Conservation (phyloP, 1,140 invertebrate species). For the Oryctes rhinoceros region DNA sequence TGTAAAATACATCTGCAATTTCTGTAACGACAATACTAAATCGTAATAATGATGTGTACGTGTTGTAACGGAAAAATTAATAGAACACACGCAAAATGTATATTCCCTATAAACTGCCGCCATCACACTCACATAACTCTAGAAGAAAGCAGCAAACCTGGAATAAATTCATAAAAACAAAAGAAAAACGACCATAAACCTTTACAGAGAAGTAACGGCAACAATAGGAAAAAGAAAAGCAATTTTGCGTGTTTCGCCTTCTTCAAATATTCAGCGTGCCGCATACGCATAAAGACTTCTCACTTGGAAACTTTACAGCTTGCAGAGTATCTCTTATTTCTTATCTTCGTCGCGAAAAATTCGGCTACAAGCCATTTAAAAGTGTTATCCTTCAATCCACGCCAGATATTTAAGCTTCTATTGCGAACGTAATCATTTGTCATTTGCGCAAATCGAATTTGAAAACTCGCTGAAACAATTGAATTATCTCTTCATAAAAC, state of each 20-base stretch:
- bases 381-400: not conserved
- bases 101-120: too few species aligned
- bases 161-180: constrained; percentile 30
- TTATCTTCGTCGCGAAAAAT: not conserved
- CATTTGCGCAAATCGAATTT: constrained; percentile 22
- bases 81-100: too few species aligned
- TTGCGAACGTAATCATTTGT: constrained; percentile 7
- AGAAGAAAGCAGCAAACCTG: not conserved
- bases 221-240: constrained; percentile 24
- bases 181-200: constrained; percentile 13
- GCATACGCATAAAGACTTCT: constrained; percentile 34
- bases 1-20: too few species aligned
- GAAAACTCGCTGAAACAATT: constrained; percentile 18
- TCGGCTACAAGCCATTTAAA: not conserved
- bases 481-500: not conserved
- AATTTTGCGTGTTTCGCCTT: constrained; percentile 19
- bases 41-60: too few species aligned
- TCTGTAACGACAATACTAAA: too few species aligned
- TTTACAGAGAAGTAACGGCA: not conserved
- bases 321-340: constrained; percentile 17
- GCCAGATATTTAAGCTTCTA: constrained; percentile 25
- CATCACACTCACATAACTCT: too few species aligned
- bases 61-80: too few species aligned
- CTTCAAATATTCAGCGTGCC: constrained; percentile 34
- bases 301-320: constrained; percentile 29